A percentile compares a stretch with the other conserved stretches of the same genome.
These are phyloP conservation scores for Alauda arvensis DNA, from an alignment of 2,797 vertebrate species.

Conservation along the genomic window DNA sequence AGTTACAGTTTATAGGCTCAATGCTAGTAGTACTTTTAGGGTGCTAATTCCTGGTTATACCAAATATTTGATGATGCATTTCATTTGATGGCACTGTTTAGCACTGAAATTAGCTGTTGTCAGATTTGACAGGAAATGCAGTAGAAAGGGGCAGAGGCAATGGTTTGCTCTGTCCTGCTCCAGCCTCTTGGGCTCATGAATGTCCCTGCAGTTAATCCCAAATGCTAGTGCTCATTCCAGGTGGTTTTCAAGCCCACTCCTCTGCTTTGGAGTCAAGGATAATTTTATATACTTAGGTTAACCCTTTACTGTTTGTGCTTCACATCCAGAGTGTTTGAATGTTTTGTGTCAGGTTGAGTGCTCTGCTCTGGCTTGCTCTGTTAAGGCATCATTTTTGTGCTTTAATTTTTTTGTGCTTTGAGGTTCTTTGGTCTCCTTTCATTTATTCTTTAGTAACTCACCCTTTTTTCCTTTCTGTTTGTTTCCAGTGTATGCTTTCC, in stretches of 20 bases:
- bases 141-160: accelerated
- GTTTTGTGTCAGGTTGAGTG: background rate
- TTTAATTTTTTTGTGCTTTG: background rate
- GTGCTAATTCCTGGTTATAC: background rate
- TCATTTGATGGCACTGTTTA: background rate
- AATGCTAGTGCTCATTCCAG: background rate
- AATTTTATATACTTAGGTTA: background rate
- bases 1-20: background rate
- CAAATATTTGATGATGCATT: background rate
- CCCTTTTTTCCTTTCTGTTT: background rate
- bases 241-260: background rate
- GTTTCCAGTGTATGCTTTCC: background rate
- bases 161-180: background rate
- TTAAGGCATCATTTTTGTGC: background rate
- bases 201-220: background rate
- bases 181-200: background rate
- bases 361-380: background rate
- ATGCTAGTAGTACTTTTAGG: background rate
- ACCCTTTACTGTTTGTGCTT: background rate
- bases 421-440: background rate
- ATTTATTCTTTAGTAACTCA: background rate
- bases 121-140: background rate
- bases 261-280: background rate
- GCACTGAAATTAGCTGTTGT: background rate
- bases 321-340: background rate